Percentiles rank a stretch among this genome's conserved stretches.
phyloP scores from a whole-genome alignment of 2,113 vertebrate genomes.

The Phaethon lepturus region DNA sequence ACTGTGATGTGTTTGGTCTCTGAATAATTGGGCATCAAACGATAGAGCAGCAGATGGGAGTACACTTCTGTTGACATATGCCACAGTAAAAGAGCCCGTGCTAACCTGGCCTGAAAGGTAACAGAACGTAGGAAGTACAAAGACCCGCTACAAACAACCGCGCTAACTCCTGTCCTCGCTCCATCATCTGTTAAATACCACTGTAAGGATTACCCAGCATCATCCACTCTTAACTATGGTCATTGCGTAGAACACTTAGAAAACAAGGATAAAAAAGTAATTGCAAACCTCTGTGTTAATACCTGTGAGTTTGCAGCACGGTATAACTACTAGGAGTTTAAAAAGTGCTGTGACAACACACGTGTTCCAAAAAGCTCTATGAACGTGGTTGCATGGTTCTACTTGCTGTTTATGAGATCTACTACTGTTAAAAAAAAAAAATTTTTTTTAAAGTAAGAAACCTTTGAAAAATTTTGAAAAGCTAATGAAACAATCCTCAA shows the following conservation, averaged over 20 bases:
- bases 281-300: rapidly evolving
- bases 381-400: rapidly evolving
- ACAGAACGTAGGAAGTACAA: slow-evolving; percentile 50
- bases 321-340: background rate
- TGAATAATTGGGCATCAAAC: slow-evolving; percentile 67
- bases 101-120: slow-evolving; percentile 75
- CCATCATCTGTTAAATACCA: slow-evolving; percentile 59
- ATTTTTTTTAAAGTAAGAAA: rapidly evolving
- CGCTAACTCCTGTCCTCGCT: slow-evolving; percentile 61
- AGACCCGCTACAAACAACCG: slow-evolving; percentile 73
- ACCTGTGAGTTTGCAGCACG: background rate
- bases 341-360: background rate
- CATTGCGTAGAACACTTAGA: rapidly evolving
- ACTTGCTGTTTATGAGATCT: rapidly evolving
- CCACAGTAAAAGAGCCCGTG: slow-evolving; percentile 73
- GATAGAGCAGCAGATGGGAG: slow-evolving; percentile 83
- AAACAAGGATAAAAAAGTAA: rapidly evolving
- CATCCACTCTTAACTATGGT: background rate
- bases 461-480: background rate
- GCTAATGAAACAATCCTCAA: rapidly evolving
- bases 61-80: slow-evolving; percentile 81
- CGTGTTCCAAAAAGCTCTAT: background rate
- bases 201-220: background rate
- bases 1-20: slow-evolving; percentile 62
- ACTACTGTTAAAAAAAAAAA: background rate